Conservation (phyloP, 2,797 vertebrate genomes). For the Paguma larvata region DNA sequence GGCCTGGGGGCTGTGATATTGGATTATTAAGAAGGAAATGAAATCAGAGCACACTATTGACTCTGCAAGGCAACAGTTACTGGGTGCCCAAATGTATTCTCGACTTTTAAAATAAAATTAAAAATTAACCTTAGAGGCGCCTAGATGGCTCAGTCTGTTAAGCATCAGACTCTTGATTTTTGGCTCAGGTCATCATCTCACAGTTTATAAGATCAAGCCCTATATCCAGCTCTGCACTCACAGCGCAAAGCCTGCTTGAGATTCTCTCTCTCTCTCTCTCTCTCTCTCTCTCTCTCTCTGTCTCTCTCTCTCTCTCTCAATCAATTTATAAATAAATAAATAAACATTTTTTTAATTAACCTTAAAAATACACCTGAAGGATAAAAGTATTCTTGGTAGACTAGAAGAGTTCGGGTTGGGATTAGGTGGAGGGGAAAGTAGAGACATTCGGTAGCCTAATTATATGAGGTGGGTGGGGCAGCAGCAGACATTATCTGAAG, state of each 20-base stretch:
- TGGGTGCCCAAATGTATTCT: background rate
- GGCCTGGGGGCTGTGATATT: background rate
- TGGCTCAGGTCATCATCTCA: no score
- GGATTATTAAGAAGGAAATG: background rate
- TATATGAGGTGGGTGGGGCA: fast-evolving
- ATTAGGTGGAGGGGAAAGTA: fast-evolving
- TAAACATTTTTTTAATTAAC: background rate
- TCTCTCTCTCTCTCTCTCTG: no score
- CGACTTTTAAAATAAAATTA: background rate
- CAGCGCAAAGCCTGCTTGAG: no score
- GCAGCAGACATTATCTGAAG: background rate
- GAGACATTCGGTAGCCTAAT: background rate
- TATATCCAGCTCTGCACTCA: no score
- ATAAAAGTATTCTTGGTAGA: background rate
- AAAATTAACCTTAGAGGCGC: background rate
- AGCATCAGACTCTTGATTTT: no score
- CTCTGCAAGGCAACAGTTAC: background rate
- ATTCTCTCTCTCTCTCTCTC: no score
- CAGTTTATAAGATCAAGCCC: no score
- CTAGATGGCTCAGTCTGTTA: no score
- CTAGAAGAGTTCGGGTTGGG: background rate
- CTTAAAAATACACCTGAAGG: background rate
- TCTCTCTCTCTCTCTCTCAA: no score
- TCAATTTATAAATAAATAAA: no score
- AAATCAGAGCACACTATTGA: background rate